A percentile compares a stretch with the other conserved stretches of the same genome.
Conservation (phyloP, 2,888 invertebrate species). For the Mechanitis mazaeus region DNA sequence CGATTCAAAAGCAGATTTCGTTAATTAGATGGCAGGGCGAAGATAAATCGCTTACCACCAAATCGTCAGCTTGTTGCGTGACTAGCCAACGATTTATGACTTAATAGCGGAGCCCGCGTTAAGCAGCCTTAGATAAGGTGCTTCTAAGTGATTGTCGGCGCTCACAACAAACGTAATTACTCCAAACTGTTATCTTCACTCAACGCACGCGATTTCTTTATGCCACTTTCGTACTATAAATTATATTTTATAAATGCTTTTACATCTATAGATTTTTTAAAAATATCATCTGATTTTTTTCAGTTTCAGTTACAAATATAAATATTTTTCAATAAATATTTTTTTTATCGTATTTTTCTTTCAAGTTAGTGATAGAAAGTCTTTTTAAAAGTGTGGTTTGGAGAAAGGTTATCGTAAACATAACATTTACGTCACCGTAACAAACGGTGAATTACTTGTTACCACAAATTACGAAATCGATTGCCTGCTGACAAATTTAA, state of each 20-base stretch:
- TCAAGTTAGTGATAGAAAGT: too few species aligned
- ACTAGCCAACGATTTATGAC: constrained; percentile 71
- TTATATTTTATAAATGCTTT: not conserved
- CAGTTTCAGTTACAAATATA: too few species aligned
- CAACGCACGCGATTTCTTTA: constrained; percentile 66
- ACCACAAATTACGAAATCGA: constrained; percentile 28
- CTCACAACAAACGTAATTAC: constrained; percentile 77
- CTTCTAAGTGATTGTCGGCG: constrained; percentile 76
- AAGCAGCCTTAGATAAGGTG: constrained; percentile 75
- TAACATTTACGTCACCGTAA: constrained; percentile 13
- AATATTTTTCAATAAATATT: too few species aligned
- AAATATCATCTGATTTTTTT: too few species aligned
- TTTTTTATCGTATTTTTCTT: too few species aligned
- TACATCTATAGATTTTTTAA: too few species aligned
- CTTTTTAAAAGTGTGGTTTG: too few species aligned
- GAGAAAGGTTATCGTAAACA: not conserved
- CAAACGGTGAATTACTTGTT: constrained; percentile 24
- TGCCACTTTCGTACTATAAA: not conserved
- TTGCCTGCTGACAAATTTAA: constrained; percentile 28
- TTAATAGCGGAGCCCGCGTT: constrained; percentile 72
- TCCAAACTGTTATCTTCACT: constrained; percentile 71
- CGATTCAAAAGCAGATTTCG: constrained; percentile 21
- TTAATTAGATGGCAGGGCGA: constrained; percentile 66
- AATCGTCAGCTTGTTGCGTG: constrained; percentile 71
- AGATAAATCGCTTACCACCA: constrained; percentile 65